Evolutionary conservation across 2,113 vertebrate species (phyloP), one percentile per base, ranked within the genome.

Genomic region (Erythrolamprus reginae): DNA sequence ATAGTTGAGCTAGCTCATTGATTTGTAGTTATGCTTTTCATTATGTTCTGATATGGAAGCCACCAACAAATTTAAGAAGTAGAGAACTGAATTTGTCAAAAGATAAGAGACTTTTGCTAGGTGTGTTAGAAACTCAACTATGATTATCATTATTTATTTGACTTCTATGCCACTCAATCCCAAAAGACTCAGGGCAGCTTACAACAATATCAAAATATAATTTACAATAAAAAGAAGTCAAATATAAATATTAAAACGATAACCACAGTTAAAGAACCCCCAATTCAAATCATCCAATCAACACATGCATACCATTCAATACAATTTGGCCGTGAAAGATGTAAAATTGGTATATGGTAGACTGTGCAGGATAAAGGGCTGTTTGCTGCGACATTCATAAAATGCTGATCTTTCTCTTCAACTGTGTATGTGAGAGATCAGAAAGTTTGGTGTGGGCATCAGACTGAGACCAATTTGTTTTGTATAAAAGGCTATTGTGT

Each of bases 401-500:
- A 83, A 47, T 26, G 24, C 28, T 17, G 28, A 84, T 52, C 33
- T 53, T 38, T 23, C 51, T 38, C 21, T 86, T 55, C 52, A 42
- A 1, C 33, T 2, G 53, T 42, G 19, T 6, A 38, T 50, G 24
- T n/a, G 47, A 48, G 48, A 50, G 83, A 21, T 47, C 38, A 77
- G n/a, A 77, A 15, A 21, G 70, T 42, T 77, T 77, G 33, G 7
- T 77, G 33, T 21, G 70, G 70, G 70, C 70, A 77, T 70, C 65
- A 19, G 13, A 17, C 42, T 84, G 15, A 8, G n/a, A 17, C 42
- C 82, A 12, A 13, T 87, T 65, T 92, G 0, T 61, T 3, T 26
- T 7, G 48, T 88, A 84, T 61, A 21, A 15, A 1, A 0, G 0
- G 21, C 51, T 82, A 33, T 51, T 53, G 6, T n/a, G n/a, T n/a